Percentiles rank a stretch among this genome's conserved stretches.
phyloP scores from a whole-genome alignment of 1,140 invertebrate genomes.

The Drosophila parvula region DNA sequence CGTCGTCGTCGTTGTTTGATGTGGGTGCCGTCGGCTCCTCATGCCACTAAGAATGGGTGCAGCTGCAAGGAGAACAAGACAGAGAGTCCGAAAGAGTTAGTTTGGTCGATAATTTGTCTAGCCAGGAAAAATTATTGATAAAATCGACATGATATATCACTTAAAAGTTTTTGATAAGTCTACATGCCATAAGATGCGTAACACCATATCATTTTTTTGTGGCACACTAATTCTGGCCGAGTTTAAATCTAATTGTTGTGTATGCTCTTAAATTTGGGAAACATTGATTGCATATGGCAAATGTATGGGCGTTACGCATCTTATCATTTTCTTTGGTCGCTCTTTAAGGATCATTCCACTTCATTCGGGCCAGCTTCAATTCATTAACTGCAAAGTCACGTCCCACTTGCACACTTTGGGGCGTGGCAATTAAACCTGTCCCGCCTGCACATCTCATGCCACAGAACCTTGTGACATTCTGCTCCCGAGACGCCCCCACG shows the following conservation, averaged over 20 bases:
- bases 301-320: too few species aligned
- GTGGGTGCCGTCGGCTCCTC: constrained; percentile 4
- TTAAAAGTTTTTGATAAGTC: not conserved
- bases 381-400: constrained; percentile 50
- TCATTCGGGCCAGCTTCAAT: not conserved
- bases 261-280: too few species aligned
- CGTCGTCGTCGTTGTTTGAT: constrained; percentile 12
- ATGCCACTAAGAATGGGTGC: constrained; percentile 41
- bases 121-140: not conserved
- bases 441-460: not conserved
- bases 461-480: constrained; percentile 5
- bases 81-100: not conserved
- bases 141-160: not conserved
- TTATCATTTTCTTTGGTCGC: too few species aligned
- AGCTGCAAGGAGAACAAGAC: constrained; percentile 37
- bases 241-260: too few species aligned
- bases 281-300: too few species aligned
- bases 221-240: too few species aligned
- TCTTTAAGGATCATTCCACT: too few species aligned
- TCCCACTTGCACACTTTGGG: constrained; percentile 6
- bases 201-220: too few species aligned
- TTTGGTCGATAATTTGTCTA: not conserved
- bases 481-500: not conserved
- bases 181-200: not conserved
- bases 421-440: constrained; percentile 32